Conservation (phyloP, 1,140 invertebrate species). For the Drosophila sp. region DNA sequence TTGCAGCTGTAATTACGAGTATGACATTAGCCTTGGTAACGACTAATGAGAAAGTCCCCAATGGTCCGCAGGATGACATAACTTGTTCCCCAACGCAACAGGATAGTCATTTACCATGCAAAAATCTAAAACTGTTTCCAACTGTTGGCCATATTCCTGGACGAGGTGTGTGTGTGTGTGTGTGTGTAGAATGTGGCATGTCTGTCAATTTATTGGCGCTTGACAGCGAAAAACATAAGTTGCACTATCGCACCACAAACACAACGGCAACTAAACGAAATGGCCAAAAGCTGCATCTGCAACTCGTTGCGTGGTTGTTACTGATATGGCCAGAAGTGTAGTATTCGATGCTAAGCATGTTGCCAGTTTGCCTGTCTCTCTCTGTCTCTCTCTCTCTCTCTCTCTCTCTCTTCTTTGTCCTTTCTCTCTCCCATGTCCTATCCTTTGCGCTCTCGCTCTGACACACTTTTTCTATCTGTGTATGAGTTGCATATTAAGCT, state of each 20-base stretch:
- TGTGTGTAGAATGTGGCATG: conserved; percentile 26
- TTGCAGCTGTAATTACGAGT: conserved; percentile 18
- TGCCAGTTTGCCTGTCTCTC: conserved; percentile 41
- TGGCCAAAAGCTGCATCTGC: conserved; percentile 25
- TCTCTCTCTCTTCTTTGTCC: conserved; percentile 21
- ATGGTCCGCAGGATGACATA: conserved; percentile 54
- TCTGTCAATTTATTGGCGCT: conserved; percentile 73
- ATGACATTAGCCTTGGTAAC: conserved; percentile 20
- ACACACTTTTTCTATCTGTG: conserved; percentile 43
- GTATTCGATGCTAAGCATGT: conserved; percentile 31
- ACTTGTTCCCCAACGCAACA: conserved; percentile 5
- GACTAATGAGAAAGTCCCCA: conserved; percentile 16
- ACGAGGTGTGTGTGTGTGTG: conserved; percentile 16
- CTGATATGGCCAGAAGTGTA: conserved; percentile 40
- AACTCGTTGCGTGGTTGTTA: conserved; percentile 30
- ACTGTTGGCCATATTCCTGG: neutral
- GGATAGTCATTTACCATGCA: conserved; percentile 24
- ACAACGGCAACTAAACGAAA: conserved; percentile 46
- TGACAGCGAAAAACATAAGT: conserved; percentile 75
- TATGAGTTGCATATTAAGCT: conserved; percentile 75
- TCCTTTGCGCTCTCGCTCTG: neutral
- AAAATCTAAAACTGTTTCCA: conserved; percentile 25
- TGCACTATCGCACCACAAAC: conserved; percentile 73
- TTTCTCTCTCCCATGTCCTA: too few relatives aligned
- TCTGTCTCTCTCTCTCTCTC: neutral